Evolutionary conservation across 1,140 invertebrate genomes (phyloP), one percentile per base, ranked within the genome.

Genomic region (Drosophila nebulosa): DNA sequence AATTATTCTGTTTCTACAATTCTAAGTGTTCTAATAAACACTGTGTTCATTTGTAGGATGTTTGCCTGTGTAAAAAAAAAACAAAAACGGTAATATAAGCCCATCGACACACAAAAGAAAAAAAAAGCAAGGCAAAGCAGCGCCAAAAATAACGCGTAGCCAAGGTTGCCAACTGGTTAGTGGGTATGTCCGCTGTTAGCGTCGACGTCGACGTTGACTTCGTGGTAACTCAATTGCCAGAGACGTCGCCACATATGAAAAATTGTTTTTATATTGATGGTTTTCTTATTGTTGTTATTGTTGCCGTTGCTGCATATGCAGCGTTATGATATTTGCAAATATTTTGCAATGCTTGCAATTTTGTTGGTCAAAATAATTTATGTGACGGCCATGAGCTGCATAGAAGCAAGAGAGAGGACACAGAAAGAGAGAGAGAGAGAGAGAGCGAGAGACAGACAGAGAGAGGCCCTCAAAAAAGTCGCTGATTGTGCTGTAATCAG

Each of bases 91-190:
- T n/a, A 76, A 59, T 27, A 42, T 66, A n/a, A n/a, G n/a, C n/a
- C n/a, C n/a, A n/a, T n/a, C n/a, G n/a, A n/a, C 22, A 69, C 56
- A 66, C 61, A 56, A 76, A 61, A 32, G 39, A 59, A 61, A 66
- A 76, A 76, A 53, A 59, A 70, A 67, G 67, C 58, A 60, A 26
- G 64, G 65, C 77, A 58, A 68, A 65, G 59, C 73, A 78, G 65
- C 65, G 70, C 62, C 74, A 67, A 86, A 81, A 79, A 64, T 65
- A 85, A 74, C 68, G 73, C 59, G 64, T 52, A 83, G 72, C 72
- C 81, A 85, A 85, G 81, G 81, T 85, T 85, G 81, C 81, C 81
- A 81, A 85, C 81, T 86, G 81, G 81, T 85, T 85, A 85, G 62
- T 76, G 39, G 61, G 36, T 72, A 42, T 63, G 52, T 67, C 62